Evolutionary conservation across 2,888 invertebrate species (phyloP).

Genomic region (Limnephilus rhombicus): DNA sequence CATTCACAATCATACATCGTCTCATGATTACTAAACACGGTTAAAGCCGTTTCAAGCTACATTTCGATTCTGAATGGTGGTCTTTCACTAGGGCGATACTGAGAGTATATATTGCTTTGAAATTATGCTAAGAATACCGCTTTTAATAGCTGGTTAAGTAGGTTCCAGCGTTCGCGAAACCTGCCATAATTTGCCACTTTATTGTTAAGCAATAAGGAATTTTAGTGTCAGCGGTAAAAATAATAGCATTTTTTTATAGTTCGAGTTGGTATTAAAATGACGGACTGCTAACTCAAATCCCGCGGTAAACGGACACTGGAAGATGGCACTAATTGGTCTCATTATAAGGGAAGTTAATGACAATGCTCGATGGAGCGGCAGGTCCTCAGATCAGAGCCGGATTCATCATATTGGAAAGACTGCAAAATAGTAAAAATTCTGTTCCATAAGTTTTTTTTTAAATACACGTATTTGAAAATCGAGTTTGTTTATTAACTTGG

Average conservation of each 20-base stretch:
- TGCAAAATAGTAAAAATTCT: background rate
- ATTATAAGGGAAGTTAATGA: conserved; percentile 20
- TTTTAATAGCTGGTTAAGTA: background rate
- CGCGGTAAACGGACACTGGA: background rate
- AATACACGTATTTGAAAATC: too few relatives aligned
- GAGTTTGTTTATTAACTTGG: too few relatives aligned
- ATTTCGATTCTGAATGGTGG: background rate
- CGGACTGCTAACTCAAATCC: background rate
- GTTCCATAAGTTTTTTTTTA: too few relatives aligned
- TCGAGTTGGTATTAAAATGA: background rate
- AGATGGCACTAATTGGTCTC: conserved; percentile 11
- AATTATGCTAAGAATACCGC: background rate
- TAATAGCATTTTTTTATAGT: background rate
- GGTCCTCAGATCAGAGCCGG: background rate
- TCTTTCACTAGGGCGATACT: background rate
- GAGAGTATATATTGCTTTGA: background rate
- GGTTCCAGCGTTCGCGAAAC: background rate
- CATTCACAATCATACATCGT: too few relatives aligned
- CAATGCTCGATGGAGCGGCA: background rate
- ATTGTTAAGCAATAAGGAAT: background rate
- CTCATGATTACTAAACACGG: background rate
- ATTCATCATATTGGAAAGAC: background rate
- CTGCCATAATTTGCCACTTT: background rate
- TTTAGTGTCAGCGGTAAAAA: background rate
- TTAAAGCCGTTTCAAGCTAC: background rate